A percentile compares a stretch with the other conserved stretches of the same genome.
Conservation (phyloP, 1,140 invertebrate genomes). For the Drosophila punjabiensis region DNA sequence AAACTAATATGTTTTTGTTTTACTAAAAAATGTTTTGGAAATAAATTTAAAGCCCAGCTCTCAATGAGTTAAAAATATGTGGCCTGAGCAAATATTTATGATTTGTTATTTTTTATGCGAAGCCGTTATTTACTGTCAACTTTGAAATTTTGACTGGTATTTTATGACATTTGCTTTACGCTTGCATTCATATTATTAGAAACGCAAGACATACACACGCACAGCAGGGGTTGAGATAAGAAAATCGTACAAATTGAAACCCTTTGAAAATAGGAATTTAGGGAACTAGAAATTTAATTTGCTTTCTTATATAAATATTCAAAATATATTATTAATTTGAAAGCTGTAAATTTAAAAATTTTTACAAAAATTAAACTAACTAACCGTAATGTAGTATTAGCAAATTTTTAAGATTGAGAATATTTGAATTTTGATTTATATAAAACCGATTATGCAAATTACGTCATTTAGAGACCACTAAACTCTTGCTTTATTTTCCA, state of each 20-base stretch:
- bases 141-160: conserved; percentile 12
- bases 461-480: not conserved
- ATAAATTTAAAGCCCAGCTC: conserved; percentile 1
- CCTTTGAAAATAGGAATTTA: too few species aligned
- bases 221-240: conserved; percentile 5
- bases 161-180: conserved; percentile 44
- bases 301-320: not conserved
- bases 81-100: conserved; percentile 1
- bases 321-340: not conserved
- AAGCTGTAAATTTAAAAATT: not conserved
- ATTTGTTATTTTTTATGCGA: not conserved
- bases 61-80: conserved; percentile 3
- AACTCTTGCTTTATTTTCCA: not conserved
- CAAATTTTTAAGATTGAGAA: not conserved
- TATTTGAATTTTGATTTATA: too few species aligned
- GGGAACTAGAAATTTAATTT: not conserved
- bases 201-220: not conserved
- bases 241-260: not conserved
- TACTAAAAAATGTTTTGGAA: conserved; percentile 5
- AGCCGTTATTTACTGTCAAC: conserved; percentile 17
- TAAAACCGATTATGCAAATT: too few species aligned
- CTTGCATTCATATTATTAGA: conserved; percentile 29
- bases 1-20: conserved; percentile 1
- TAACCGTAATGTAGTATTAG: not conserved
- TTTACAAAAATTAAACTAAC: not conserved